Evolutionary conservation across 2,797 vertebrate genomes (phyloP), one percentile per base, ranked within the genome.

Genomic region (Sebastes hubbsi): DNA sequence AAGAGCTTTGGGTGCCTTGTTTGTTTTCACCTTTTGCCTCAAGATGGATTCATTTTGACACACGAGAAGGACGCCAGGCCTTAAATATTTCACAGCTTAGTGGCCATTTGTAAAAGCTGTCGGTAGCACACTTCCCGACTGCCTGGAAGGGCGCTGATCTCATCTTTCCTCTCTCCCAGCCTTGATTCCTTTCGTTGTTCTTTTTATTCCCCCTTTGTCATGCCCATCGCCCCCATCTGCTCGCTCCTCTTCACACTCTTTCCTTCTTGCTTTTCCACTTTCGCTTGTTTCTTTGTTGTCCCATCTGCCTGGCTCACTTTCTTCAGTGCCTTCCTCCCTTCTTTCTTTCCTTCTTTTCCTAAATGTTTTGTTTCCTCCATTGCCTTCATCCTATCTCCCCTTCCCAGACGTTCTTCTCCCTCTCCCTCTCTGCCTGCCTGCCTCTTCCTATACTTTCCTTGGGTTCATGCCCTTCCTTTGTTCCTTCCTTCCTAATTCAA

Each of bases 1-100:
- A 72, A 54, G 62, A 77, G 62, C 78, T 80, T 63, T 24, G 58
- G 58, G 29, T 10, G 42, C 56, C 77, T 54, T 86, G 83, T 91
- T 90, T 84, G 75, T 88, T 91, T 90, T 84, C 78, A 63, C 79
- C 85, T 84, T 89, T 89, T 92, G 91, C 84, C 32, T n/a, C 70
- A 29, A 16, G 20, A 60, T 18, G 59, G 63, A 75, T 64, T 68
- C 34, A 67, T 86, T 88, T 52, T 52, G 85, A 90, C 87, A 90
- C 84, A 64, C 69, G 72, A 92, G 83, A 85, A 80, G 72, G 68
- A 69, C 82, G 71, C 80, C 70, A 81, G 86, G 84, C 76, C 83
- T 88, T 85, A 85, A 87, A 89, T 87, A 90, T 92, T 90, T 93
- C 89, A 88, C 85, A 77, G 81, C 86, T 86, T 75, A 65, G 77